Conservation (phyloP, 2,888 invertebrate species). For the Tanypteryx hageni region DNA sequence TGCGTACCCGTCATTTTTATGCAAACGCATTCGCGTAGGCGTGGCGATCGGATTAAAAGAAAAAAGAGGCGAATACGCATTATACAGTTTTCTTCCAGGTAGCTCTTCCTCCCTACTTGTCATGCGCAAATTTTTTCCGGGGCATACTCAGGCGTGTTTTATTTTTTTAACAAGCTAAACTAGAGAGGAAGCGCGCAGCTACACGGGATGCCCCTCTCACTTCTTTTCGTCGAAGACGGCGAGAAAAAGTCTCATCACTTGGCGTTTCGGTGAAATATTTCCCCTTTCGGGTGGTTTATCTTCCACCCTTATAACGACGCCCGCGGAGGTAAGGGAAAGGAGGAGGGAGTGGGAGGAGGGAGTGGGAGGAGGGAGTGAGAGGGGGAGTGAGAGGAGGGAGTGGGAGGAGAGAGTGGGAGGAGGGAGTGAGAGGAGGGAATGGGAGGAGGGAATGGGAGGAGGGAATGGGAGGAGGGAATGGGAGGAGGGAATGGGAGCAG, state of each 20-base stretch:
- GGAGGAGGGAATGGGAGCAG: no score
- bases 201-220: neutral
- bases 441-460: no score
- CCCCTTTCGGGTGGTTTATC: neutral
- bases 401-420: neutral
- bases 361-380: neutral
- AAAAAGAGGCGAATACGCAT: neutral
- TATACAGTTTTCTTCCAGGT: neutral
- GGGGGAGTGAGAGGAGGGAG: neutral
- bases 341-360: neutral
- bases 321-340: neutral
- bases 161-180: neutral
- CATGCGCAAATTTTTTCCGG: neutral
- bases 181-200: neutral
- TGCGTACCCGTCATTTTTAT: no score
- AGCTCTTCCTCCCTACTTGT: neutral
- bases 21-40: neutral
- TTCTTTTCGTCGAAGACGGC: neutral
- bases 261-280: slow-evolving; percentile 7
- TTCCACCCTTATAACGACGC: neutral
- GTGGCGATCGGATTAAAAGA: neutral
- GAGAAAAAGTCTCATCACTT: neutral
- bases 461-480: no score
- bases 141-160: neutral
- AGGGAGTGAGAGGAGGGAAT: neutral